phyloP scores from a whole-genome alignment of 1,140 invertebrate species.

The Thaumetopoea pityocampa region DNA sequence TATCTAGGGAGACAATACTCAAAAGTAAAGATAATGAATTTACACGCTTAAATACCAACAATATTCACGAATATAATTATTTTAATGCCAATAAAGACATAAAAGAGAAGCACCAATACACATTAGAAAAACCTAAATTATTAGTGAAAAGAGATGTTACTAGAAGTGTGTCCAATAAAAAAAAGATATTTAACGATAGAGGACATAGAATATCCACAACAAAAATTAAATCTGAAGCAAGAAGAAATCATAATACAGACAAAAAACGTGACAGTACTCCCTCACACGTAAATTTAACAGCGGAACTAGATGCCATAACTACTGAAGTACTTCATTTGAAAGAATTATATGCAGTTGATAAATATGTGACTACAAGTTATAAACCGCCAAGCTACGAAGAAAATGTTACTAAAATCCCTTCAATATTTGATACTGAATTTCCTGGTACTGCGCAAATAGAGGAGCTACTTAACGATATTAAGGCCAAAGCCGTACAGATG shows the following conservation, averaged over 20 bases:
- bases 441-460: slow-evolving; percentile 38
- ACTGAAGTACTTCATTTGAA: slow-evolving; percentile 28
- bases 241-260: slow-evolving; percentile 9
- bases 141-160: too few species aligned
- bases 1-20: too few species aligned
- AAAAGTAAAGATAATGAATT: too few species aligned
- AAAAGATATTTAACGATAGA: too few species aligned
- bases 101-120: slow-evolving; percentile 18
- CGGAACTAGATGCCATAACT: slow-evolving; percentile 13
- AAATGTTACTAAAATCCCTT: background rate
- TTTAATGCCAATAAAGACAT: slow-evolving; percentile 1
- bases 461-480: slow-evolving; percentile 41
- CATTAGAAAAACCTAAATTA: background rate
- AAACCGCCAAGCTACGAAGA: slow-evolving; percentile 1
- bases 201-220: too few species aligned
- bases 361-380: background rate
- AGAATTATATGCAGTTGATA: slow-evolving; percentile 21
- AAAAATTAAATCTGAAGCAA: too few species aligned
- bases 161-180: too few species aligned
- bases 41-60: too few species aligned
- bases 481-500: slow-evolving; percentile 36
- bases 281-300: too few species aligned
- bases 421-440: slow-evolving; percentile 8
- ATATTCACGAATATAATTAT: background rate
- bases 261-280: background rate